Base-by-base conservation (phyloP, 1,140 invertebrate species). In the Papilio glaucus region DNA sequence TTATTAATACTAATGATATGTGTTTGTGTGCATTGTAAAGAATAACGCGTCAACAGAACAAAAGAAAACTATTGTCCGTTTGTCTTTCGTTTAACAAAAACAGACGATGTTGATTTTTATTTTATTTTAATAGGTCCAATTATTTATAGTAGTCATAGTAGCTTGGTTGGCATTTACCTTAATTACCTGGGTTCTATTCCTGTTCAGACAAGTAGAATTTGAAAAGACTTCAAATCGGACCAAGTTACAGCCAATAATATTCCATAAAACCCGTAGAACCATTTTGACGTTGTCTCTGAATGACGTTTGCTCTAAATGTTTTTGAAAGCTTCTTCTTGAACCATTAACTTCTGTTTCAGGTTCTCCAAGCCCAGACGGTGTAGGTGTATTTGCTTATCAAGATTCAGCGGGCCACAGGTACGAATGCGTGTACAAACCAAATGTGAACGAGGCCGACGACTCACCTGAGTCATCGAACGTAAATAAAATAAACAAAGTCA, bases 321-420 rank as follows among this genome's bases (percentile, higher is more conserved):
- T 2, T 8, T 39, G 1, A 12, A 9, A 41, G 45, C 9, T 21
- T 3, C 1, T 21, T 3, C 8, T 49, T 49, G 1, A 38, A 39
- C 21, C 8, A 63, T 26, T 1, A 10, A n/a, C 33, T 67, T 61
- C 15, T 41, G 9, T 82, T 85, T 8, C 76, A 84, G 81, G 74
- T 38, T 73, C 73, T 63, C 84, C 84, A 69, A 70, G 60, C 6
- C 72, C 80, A 29, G 69, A 67, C 37, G 85, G 89, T 29, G 88
- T 86, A 70, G 88, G 83, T 26, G 84, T 79, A 29, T 90, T 83
- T 75, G 78, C 87, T 7, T 93, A 90, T 72, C 80, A 85, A 71
- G 90, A 91, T 76, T 81, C 90, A 3, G 12, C 79, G 1, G 90
- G 90, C 68, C 84, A 87, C 85, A 91, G 88, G 88, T 93, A 93